Evolutionary conservation across 2,113 vertebrate genomes (phyloP).

Genomic region (Micronycteris hirsuta): DNA sequence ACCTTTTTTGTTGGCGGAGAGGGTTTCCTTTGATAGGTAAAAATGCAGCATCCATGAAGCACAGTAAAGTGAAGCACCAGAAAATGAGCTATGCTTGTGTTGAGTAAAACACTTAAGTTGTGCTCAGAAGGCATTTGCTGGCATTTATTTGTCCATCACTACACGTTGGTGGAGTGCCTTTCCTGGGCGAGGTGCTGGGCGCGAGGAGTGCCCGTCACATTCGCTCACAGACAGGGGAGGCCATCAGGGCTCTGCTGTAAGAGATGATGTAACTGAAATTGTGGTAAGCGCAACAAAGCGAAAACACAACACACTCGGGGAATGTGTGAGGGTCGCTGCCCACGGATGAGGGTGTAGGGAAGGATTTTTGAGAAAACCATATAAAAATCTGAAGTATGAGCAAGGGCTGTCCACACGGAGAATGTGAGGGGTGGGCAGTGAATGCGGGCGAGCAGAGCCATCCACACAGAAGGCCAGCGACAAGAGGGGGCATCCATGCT

Average conservation of each 20-base stretch:
- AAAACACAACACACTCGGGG: background rate
- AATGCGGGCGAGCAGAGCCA: background rate
- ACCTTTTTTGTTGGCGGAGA: background rate
- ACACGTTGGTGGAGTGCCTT: too few species aligned
- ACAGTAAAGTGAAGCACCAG: background rate
- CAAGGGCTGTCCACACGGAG: background rate
- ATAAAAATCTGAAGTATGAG: background rate
- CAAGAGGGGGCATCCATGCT: rapidly evolving
- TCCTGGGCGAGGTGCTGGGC: background rate
- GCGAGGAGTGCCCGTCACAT: background rate
- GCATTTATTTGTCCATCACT: background rate
- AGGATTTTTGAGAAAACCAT: background rate
- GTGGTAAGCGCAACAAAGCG: background rate
- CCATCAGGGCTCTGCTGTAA: background rate
- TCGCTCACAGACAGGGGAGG: background rate
- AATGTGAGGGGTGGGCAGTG: background rate
- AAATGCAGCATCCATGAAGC: background rate
- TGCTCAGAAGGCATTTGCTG: background rate
- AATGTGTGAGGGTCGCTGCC: background rate
- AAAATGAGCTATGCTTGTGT: background rate
- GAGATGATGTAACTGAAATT: conserved; percentile 4
- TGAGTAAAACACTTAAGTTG: background rate
- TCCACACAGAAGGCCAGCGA: background rate
- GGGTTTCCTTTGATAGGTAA: background rate
- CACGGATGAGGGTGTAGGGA: background rate